These are phyloP conservation scores for Catharus ustulatus DNA, from an alignment of 2,797 vertebrate genomes.

Conservation along the genomic window DNA sequence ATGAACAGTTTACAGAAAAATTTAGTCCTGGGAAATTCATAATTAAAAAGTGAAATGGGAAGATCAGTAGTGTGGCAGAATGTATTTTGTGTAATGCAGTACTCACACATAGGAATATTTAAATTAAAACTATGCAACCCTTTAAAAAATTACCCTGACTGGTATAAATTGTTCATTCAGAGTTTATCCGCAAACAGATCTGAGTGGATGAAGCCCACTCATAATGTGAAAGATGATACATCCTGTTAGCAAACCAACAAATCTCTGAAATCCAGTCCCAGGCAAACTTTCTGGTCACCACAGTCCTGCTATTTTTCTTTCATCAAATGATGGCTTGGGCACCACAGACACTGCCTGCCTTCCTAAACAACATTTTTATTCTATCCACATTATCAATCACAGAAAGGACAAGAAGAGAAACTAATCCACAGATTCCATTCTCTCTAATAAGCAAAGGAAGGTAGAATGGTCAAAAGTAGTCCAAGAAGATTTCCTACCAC, in stretches of 20 bases:
- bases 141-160: neutral
- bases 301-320: neutral
- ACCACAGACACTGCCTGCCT: neutral
- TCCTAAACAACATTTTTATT: neutral
- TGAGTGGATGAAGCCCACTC: neutral
- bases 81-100: neutral
- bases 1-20: slow-evolving; percentile 12
- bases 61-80: neutral
- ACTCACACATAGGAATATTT: neutral
- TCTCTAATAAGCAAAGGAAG: neutral
- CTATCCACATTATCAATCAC: neutral
- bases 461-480: neutral
- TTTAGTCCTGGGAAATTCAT: neutral
- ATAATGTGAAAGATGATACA: neutral
- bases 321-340: neutral
- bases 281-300: neutral
- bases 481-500: neutral
- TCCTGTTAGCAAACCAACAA: neutral
- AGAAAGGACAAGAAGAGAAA: neutral
- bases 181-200: neutral
- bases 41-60: neutral
- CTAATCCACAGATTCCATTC: neutral
- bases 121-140: neutral
- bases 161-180: neutral
- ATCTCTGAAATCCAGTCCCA: neutral